phyloP scores from a whole-genome alignment of 2,113 vertebrate species.

The Ammodytes dubius region DNA sequence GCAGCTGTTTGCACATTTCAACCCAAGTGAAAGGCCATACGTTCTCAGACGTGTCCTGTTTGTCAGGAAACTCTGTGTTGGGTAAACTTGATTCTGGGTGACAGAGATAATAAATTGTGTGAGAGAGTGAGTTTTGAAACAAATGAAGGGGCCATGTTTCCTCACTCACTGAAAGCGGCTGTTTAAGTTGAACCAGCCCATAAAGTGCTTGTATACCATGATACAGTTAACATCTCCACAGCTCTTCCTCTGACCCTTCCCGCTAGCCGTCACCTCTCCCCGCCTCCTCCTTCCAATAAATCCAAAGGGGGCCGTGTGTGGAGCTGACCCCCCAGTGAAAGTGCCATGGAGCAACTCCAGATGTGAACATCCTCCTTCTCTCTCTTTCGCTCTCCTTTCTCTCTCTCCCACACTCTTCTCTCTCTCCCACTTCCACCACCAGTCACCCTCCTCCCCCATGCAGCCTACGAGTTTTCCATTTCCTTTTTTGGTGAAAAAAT shows the following conservation, averaged over 20 bases:
- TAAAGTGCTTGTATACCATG: background rate
- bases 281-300: slow-evolving; percentile 73
- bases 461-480: slow-evolving; percentile 90
- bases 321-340: slow-evolving; percentile 87
- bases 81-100: slow-evolving; percentile 2
- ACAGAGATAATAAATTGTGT: slow-evolving; percentile 10
- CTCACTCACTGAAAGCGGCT: background rate
- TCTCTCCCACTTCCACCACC: slow-evolving; percentile 65
- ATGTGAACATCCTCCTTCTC: slow-evolving; percentile 87
- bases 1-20: background rate
- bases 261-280: slow-evolving; percentile 48
- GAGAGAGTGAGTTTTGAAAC: too few species aligned
- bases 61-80: background rate
- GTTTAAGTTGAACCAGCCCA: background rate
- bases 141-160: too few species aligned
- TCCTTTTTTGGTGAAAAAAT: slow-evolving; percentile 99
- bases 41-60: slow-evolving; percentile 10
- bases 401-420: slow-evolving; percentile 74
- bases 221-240: slow-evolving; percentile 48
- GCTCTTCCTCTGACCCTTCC: slow-evolving; percentile 47
- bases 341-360: slow-evolving; percentile 95
- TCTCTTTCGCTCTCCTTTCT: slow-evolving; percentile 39
- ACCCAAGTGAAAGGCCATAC: background rate
- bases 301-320: slow-evolving; percentile 71
- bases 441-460: slow-evolving; percentile 62